Base-by-base conservation (phyloP, 2,797 vertebrate species). In the Phataginus tricuspis region DNA sequence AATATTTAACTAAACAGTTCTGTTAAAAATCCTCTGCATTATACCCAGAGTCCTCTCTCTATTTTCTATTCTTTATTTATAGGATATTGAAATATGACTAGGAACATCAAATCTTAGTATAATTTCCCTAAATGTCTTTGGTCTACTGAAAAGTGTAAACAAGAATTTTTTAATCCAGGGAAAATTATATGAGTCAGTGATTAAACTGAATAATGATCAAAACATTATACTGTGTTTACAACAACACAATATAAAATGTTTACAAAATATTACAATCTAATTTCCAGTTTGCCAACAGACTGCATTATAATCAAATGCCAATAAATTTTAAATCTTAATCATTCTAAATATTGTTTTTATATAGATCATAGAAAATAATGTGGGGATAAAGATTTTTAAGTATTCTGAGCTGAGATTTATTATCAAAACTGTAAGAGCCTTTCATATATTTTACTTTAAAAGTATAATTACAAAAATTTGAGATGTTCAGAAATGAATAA, bases 301-400 rank as follows among this genome's bases (percentile, higher is more conserved):
- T 53, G 14, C 21, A 53, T 8, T 95, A 5, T 0, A 55, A 7
- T 74, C 10, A 86, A 88, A 80, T 77, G 25, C 34, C 66, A 78
- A 86, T 25, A 87, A 25, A 86, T 89, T 95, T 97, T 89, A 95
- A 63, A 45, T 94, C 25, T 77, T 71, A 86, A 69, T 71, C 16
- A 64, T 31, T 82, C 39, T 83, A 88, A 89, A 89, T 69, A 45
- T 66, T 86, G 63, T 72, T 92, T 91, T 79, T 55, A 91, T 66
- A 71, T 15, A 86, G 10, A 37, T 66, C 29, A 78, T 45, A 87
- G 51, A 87, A 90, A 90, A 72, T 63, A 86, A 55, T 66, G 7
- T 88, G 37, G 31, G 42, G 5, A 45, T 51, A 93, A 51, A 59
- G 39, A 84, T 34, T 59, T 74, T 75, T 87, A 39, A 92, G 66